Conservation (phyloP, 2,888 invertebrate species). For the Microdon myrmicae region DNA sequence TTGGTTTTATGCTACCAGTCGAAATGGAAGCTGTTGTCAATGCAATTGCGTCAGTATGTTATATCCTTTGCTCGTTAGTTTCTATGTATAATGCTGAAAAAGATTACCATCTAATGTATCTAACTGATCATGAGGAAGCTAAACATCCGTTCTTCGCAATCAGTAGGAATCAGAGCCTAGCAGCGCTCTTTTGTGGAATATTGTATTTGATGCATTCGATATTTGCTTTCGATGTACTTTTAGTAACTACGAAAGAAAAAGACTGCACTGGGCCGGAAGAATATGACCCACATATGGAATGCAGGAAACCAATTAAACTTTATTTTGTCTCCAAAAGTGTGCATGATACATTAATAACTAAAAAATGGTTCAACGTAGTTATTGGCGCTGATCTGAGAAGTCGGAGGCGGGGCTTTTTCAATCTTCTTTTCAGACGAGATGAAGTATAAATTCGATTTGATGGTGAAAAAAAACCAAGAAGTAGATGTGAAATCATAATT, state of each 20-base stretch:
- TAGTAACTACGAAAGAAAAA: slow-evolving; percentile 28
- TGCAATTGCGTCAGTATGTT: slow-evolving; percentile 44
- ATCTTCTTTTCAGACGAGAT: too few relatives aligned
- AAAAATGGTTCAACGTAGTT: slow-evolving; percentile 49
- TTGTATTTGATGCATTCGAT: slow-evolving; percentile 57
- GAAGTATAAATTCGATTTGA: too few relatives aligned
- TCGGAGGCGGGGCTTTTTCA: too few relatives aligned
- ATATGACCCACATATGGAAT: slow-evolving; percentile 7
- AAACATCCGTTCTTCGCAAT: slow-evolving; percentile 56
- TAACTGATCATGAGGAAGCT: slow-evolving; percentile 53
- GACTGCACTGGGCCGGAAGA: slow-evolving; percentile 8
- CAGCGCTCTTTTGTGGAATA: slow-evolving; percentile 54
- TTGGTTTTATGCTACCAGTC: slow-evolving; percentile 39
- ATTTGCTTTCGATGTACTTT: slow-evolving; percentile 55
- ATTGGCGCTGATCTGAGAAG: slow-evolving; percentile 12
- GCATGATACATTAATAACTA: slow-evolving; percentile 41
- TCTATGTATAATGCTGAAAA: slow-evolving; percentile 57
- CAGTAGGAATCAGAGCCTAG: slow-evolving; percentile 58
- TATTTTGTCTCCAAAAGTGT: slow-evolving; percentile 52
- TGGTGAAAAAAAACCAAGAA: too few relatives aligned
- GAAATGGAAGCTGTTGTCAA: slow-evolving; percentile 54
- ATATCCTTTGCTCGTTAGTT: slow-evolving; percentile 53
- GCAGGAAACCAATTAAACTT: slow-evolving; percentile 37
- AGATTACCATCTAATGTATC: slow-evolving; percentile 57
- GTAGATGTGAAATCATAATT: too few relatives aligned